phyloP scores from a whole-genome alignment of 2,113 vertebrate genomes.

The Caranx melampygus region DNA sequence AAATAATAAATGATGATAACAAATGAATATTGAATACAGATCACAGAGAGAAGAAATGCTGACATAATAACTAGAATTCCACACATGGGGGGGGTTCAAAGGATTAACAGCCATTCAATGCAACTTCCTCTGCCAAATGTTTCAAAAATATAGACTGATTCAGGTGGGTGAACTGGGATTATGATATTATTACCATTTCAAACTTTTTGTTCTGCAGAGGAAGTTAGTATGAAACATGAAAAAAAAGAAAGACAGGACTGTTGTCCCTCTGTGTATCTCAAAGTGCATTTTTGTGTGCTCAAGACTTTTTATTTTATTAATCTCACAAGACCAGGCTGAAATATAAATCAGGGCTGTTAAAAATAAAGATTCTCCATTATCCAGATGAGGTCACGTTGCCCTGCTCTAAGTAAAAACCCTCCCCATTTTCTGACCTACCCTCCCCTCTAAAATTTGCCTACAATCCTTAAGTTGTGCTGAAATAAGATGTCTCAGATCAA shows the following conservation, averaged over 20 bases:
- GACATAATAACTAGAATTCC: not conserved
- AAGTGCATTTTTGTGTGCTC: too few relatives aligned
- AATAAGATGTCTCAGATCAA: constrained; percentile 32
- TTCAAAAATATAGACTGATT: not conserved
- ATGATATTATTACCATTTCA: too few relatives aligned
- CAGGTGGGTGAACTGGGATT: too few relatives aligned
- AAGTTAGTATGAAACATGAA: too few relatives aligned
- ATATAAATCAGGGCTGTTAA: not conserved
- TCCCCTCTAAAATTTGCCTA: not conserved
- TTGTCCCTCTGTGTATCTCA: too few relatives aligned
- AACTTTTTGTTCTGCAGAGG: too few relatives aligned
- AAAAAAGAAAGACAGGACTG: too few relatives aligned
- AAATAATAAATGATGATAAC: not conserved
- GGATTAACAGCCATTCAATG: not conserved
- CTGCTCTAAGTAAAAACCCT: not conserved
- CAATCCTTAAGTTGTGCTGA: constrained; percentile 24
- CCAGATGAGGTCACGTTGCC: not conserved
- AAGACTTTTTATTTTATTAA: not conserved
- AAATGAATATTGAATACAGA: not conserved
- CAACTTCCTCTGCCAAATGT: not conserved
- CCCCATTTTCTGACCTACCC: not conserved
- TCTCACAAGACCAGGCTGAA: not conserved
- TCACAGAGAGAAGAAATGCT: not conserved
- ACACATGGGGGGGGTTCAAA: not conserved
- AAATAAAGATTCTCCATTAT: not conserved